Conservation (phyloP, 2,113 vertebrate genomes). For the Megaleporinus macrocephalus region DNA sequence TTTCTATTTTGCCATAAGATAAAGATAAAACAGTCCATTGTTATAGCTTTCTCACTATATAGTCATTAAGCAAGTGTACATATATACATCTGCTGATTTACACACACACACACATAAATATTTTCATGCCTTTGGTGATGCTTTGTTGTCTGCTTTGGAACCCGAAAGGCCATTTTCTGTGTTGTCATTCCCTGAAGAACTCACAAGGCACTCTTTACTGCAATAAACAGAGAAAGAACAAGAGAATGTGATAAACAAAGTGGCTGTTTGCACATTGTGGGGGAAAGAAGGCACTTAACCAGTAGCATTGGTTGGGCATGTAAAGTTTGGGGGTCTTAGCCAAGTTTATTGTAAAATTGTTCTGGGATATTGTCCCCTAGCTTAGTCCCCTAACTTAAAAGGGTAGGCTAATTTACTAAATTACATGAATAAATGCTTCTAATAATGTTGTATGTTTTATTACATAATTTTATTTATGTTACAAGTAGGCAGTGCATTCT, state of each 20-base stretch:
- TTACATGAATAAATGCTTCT: too few relatives aligned
- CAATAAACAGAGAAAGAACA: conserved; percentile 28
- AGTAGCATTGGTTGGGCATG: too few relatives aligned
- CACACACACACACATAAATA: conserved; percentile 46
- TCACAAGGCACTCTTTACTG: conserved; percentile 97
- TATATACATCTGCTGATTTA: conserved; percentile 65
- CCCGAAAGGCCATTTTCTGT: conserved; percentile 92
- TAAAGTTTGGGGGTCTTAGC: too few relatives aligned
- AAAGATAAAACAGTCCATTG: conserved; percentile 72
- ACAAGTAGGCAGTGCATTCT: too few relatives aligned
- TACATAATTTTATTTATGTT: too few relatives aligned
- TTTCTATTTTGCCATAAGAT: conserved; percentile 61
- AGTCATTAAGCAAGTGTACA: conserved; percentile 57
- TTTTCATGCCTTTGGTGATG: conserved; percentile 89
- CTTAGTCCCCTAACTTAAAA: too few relatives aligned
- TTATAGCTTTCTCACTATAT: conserved; percentile 60
- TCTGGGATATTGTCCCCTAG: too few relatives aligned
- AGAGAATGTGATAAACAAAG: neutral
- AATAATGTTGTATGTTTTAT: too few relatives aligned
- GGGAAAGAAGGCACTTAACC: too few relatives aligned
- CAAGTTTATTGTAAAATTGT: too few relatives aligned
- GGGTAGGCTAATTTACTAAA: too few relatives aligned
- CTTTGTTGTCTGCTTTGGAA: conserved; percentile 92
- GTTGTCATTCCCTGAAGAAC: conserved; percentile 93
- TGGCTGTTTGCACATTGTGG: too few relatives aligned